Percentiles rank a stretch among this genome's conserved stretches.
Evolutionary conservation across 2,797 vertebrate species (phyloP).

Genomic region (Tachyglossus aculeatus): DNA sequence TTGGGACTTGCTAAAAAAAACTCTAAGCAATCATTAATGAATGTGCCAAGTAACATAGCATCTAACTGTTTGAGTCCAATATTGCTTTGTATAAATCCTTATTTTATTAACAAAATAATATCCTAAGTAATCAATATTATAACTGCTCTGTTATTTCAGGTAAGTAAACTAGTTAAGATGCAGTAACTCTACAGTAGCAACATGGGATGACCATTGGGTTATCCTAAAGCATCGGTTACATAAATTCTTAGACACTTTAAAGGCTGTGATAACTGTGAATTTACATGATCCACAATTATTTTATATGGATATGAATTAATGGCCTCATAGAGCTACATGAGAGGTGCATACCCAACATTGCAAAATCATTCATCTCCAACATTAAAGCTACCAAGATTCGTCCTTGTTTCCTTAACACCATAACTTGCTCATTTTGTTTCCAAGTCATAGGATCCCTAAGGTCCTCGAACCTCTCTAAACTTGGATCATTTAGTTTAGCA

Average conservation of each 20-base stretch:
- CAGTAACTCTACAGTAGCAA: conserved; percentile 69
- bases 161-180: conserved; percentile 77
- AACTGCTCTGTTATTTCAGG: conserved; percentile 81
- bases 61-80: conserved; percentile 82
- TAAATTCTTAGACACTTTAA: conserved; percentile 76
- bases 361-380: conserved; percentile 70
- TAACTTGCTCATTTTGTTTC: conserved; percentile 63
- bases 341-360: conserved; percentile 57
- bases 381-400: conserved; percentile 64
- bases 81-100: conserved; percentile 90
- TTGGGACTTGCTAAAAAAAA: conserved; percentile 79
- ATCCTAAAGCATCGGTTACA: conserved; percentile 57
- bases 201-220: conserved; percentile 41
- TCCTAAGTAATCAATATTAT: conserved; percentile 84
- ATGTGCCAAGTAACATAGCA: conserved; percentile 94
- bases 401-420: conserved; percentile 63
- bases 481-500: conserved; percentile 58
- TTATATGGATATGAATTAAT: conserved; percentile 54
- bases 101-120: conserved; percentile 87
- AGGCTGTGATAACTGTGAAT: conserved; percentile 80
- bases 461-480: conserved; percentile 53
- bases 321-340: conserved; percentile 46
- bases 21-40: conserved; percentile 86
- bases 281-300: conserved; percentile 70
- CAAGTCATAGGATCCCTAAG: conserved; percentile 42